Evolutionary conservation across 2,888 invertebrate genomes (phyloP), one percentile per base, ranked within the genome.

Genomic region (Romanomermis culicivorax): DNA sequence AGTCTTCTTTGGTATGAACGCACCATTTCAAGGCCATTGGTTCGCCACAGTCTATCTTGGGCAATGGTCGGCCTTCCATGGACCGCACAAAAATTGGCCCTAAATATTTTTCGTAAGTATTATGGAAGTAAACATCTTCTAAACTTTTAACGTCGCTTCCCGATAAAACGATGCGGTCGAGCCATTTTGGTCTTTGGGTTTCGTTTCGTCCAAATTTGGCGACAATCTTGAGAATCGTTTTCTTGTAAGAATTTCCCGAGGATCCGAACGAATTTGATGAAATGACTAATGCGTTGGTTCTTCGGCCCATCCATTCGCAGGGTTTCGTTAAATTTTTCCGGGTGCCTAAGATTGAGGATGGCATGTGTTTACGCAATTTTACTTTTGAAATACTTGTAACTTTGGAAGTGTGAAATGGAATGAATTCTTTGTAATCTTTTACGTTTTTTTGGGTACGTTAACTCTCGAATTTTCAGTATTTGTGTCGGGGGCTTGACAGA

Each of bases 291-390:
- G 29, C 50, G 29, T 49, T 49, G 11, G 27, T 27, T 25, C 29
- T 4, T 27, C 50, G 4, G 4, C 27, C 50, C 50, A 27, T 27
- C 50, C 50, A 49, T 29, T 25, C 50, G 50, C 50, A 49, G 4
- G 50, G 7, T 23, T 49, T 49, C 14, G 7, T 49, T 29, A 49
- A 49, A 14, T 25, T 7, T 11, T 29, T 25, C 27, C 50, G 4
- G 4, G 50, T 23, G 11, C 50, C 50, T 36, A 11, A 36, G 17
- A 36, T 17, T 17, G 17, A 7, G 36, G 36, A 11, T 36, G 7
- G 7, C 17, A 11, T 36, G 36, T 36, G n/a, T n/a, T n/a, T n/a
- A n/a, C n/a, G n/a, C n/a, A n/a, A n/a, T n/a, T n/a, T n/a, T n/a
- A n/a, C n/a, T n/a, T n/a, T n/a, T n/a, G n/a, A n/a, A n/a, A n/a